Conservation (phyloP, 2,888 invertebrate genomes). For the Tenthredo notha region DNA sequence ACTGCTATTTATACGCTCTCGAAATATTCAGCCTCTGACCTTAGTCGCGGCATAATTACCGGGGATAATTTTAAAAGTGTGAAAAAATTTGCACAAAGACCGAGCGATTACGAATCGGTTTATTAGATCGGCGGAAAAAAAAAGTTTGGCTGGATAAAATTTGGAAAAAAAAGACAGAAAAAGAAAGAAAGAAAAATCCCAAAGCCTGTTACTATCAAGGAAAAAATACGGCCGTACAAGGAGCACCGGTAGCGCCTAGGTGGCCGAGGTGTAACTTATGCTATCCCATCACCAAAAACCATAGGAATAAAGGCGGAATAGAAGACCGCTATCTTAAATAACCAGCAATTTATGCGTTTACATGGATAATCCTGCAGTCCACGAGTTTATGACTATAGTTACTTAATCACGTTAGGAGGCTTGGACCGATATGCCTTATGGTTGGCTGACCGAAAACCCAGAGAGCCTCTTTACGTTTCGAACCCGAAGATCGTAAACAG, state of each 20-base stretch:
- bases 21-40: conserved; percentile 21
- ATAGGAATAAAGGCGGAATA: conserved; percentile 68
- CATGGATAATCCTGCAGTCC: conserved; percentile 69
- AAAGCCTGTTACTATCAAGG: not conserved
- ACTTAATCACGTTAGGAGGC: conserved; percentile 71
- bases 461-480: conserved; percentile 5
- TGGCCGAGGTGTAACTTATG: conserved; percentile 71
- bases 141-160: not conserved
- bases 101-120: not conserved
- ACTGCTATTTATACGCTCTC: not conserved
- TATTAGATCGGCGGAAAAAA: not conserved
- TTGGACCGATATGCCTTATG: not conserved
- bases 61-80: conserved; percentile 5
- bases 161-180: not conserved
- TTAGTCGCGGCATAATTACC: not conserved
- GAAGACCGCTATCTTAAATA: conserved; percentile 69
- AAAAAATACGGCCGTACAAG: not conserved
- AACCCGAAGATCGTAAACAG: conserved; percentile 42
- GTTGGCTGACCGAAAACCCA: not conserved
- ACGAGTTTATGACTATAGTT: conserved; percentile 70
- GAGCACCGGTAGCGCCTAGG: conserved; percentile 61
- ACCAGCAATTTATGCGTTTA: conserved; percentile 73
- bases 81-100: not conserved
- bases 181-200: too few species aligned
- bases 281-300: conserved; percentile 68